These are phyloP conservation scores for Spodoptera frugiperda DNA, from an alignment of 1,140 invertebrate species.

Conservation along the genomic window DNA sequence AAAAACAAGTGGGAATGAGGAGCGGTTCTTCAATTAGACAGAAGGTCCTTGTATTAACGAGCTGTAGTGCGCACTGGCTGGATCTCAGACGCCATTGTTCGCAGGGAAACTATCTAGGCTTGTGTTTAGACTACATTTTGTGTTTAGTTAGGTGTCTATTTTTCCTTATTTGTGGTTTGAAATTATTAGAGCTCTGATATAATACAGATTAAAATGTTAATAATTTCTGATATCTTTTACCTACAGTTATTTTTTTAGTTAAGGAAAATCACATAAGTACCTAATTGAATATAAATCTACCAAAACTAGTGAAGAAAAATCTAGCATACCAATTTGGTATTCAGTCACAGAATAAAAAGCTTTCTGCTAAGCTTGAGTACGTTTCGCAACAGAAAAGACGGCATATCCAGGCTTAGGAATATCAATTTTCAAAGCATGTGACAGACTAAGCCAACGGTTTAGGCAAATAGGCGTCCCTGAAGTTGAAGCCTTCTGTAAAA, in stretches of 20 bases:
- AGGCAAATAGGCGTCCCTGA: not conserved
- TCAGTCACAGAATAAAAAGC: constrained; percentile 3
- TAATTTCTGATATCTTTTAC: no score
- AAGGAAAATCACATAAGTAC: no score
- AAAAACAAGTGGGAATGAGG: constrained; percentile 15
- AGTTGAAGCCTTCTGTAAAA: not conserved
- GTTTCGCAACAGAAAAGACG: not conserved
- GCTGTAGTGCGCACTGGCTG: constrained; percentile 21
- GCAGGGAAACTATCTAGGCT: constrained; percentile 10
- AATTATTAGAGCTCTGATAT: no score
- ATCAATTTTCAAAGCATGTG: constrained; percentile 18
- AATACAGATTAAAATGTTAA: no score
- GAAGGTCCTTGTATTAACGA: constrained; percentile 38
- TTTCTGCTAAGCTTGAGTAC: not conserved
- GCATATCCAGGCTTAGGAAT: constrained; percentile 14
- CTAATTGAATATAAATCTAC: no score
- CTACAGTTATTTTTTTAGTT: no score
- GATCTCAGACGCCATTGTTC: constrained; percentile 39
- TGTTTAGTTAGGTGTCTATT: no score
- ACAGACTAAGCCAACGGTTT: not conserved
- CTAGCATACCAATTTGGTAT: not conserved
- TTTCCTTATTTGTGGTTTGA: no score
- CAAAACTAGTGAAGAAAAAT: no score
- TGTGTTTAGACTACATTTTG: not conserved
- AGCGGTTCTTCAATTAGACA: constrained; percentile 39